These are phyloP conservation scores for Sterrhoptilus dennistouni DNA, from an alignment of 2,113 vertebrate genomes.

Conservation along the genomic window DNA sequence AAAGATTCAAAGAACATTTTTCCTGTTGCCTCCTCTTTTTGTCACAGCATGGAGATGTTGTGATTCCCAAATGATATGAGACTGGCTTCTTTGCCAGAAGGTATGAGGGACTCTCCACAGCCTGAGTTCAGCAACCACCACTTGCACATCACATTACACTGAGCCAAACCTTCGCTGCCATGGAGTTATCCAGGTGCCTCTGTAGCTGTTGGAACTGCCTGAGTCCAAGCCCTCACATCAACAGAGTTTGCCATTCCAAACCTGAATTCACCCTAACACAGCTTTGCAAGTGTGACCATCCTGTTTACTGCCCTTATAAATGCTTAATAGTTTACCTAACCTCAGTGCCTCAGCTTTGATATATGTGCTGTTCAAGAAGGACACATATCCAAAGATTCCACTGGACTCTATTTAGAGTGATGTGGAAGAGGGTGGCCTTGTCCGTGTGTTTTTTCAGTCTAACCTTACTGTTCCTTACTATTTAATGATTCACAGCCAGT, in stretches of 20 bases:
- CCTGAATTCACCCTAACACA: neutral
- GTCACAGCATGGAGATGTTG: neutral
- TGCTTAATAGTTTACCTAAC: neutral
- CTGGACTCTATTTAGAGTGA: neutral
- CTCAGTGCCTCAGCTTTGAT: neutral
- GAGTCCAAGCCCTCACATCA: neutral
- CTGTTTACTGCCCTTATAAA: neutral
- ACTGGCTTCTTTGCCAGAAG: neutral
- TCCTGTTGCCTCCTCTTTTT: neutral
- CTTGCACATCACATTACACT: accelerated
- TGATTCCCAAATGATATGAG: neutral
- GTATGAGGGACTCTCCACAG: neutral
- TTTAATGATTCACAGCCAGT: neutral
- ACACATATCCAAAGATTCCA: neutral
- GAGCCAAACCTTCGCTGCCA: neutral
- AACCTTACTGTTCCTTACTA: neutral
- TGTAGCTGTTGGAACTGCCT: neutral
- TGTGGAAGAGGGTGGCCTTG: neutral
- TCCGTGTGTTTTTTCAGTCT: neutral
- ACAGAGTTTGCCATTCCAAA: neutral
- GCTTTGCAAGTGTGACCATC: neutral
- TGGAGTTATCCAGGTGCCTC: neutral
- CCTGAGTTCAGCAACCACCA: neutral
- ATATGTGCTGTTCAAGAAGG: neutral
- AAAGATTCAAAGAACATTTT: neutral